A percentile compares a stretch with the other conserved stretches of the same genome.
These are phyloP conservation scores for Macrosoma leucophasiata DNA, from an alignment of 2,888 invertebrate species.

Conservation along the genomic window DNA sequence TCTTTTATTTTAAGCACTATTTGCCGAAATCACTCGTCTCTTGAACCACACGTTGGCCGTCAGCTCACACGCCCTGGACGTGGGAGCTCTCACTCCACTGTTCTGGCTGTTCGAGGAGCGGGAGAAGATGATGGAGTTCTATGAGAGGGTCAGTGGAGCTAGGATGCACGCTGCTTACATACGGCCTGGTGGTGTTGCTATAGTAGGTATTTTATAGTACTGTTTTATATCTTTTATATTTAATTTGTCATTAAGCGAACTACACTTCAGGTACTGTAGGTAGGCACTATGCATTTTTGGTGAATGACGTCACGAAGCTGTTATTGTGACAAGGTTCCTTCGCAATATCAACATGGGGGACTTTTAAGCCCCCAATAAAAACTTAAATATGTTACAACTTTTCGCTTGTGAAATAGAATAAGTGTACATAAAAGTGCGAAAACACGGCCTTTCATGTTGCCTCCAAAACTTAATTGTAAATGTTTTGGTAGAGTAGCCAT, in stretches of 20 bases:
- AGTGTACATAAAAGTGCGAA: no score
- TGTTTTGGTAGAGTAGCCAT: no score
- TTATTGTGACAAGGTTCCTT: neutral
- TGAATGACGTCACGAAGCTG: neutral
- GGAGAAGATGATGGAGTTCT: conserved; percentile 99
- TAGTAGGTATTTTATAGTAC: conserved; percentile 77
- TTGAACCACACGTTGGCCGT: conserved; percentile 98
- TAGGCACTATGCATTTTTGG: no score
- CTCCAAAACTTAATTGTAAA: no score
- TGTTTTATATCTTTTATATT: no score
- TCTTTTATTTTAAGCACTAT: no score
- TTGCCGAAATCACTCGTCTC: conserved; percentile 96
- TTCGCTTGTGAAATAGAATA: no score
- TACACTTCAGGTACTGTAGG: no score
- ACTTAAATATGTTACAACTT: no score
- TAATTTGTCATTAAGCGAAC: no score
- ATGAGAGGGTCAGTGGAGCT: conserved; percentile 98
- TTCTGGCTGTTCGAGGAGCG: conserved; percentile 99
- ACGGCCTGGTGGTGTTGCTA: conserved; percentile 94
- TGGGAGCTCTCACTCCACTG: conserved; percentile 98
- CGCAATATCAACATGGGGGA: neutral
- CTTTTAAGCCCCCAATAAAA: no score
- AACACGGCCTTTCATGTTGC: no score
- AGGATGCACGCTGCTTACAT: conserved; percentile 99
- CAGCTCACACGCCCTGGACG: conserved; percentile 96